Evolutionary conservation across 2,113 vertebrate genomes (phyloP).

Genomic region (Turdus rufiventris): DNA sequence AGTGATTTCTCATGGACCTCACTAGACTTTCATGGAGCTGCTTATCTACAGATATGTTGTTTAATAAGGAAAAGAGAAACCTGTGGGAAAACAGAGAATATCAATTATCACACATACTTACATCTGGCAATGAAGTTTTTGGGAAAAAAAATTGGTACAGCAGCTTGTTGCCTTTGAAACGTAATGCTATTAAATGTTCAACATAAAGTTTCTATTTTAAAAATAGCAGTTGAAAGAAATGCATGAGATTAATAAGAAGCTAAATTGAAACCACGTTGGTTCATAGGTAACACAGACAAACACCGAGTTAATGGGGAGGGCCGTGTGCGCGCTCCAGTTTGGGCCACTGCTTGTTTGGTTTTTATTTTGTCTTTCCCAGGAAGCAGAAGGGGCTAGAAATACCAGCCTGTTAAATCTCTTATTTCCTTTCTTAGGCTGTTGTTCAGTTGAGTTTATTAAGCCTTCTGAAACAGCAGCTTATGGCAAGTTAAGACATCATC

Average conservation of each 20-base stretch:
- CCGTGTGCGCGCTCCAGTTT: background rate
- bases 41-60: conserved; percentile 46
- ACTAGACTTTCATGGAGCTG: background rate
- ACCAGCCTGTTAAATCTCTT: conserved; percentile 41
- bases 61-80: conserved; percentile 60
- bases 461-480: conserved; percentile 25
- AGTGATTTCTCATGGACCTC: background rate
- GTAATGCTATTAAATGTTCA: conserved; percentile 71
- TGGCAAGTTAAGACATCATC: background rate
- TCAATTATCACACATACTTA: conserved; percentile 58
- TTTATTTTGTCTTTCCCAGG: conserved; percentile 66
- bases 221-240: conserved; percentile 73
- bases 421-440: conserved; percentile 40
- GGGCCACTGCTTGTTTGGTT: conserved; percentile 50
- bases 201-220: conserved; percentile 71
- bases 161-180: conserved; percentile 69
- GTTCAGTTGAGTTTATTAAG: conserved; percentile 53
- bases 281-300: conserved; percentile 67
- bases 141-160: conserved; percentile 33
- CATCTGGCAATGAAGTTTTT: conserved; percentile 64
- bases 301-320: conserved; percentile 31
- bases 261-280: conserved; percentile 76
- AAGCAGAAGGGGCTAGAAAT: conserved; percentile 62
- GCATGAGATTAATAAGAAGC: conserved; percentile 66
- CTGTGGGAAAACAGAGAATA: conserved; percentile 51